Evolutionary conservation across 2,113 vertebrate species (phyloP).

Genomic region (Entomyzon cyanotis): DNA sequence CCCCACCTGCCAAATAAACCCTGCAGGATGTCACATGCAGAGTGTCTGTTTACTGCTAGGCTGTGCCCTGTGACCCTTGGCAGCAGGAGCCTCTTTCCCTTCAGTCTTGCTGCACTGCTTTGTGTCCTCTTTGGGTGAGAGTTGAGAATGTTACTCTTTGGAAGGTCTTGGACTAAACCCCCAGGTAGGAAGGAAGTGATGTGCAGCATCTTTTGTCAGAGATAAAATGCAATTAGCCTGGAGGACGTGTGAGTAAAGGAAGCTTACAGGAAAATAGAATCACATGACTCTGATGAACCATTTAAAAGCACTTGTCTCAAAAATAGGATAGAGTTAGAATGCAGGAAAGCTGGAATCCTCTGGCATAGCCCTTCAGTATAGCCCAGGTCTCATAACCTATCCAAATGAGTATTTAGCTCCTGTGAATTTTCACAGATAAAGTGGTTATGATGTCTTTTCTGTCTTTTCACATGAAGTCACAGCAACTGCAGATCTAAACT

Average conservation of each 20-base stretch:
- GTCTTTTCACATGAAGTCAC: neutral
- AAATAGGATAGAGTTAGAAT: neutral
- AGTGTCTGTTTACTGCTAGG: slow-evolving; percentile 46
- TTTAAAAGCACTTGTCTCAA: slow-evolving; percentile 33
- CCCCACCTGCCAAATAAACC: neutral
- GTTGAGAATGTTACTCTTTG: neutral
- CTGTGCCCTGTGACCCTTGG: slow-evolving; percentile 26
- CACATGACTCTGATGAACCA: neutral
- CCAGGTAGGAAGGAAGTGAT: slow-evolving; percentile 62
- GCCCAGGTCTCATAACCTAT: neutral
- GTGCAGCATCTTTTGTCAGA: slow-evolving; percentile 51
- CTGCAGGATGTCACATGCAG: neutral
- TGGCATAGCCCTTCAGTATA: neutral
- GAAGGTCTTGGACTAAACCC: slow-evolving; percentile 3
- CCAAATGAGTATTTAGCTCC: neutral
- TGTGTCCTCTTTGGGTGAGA: neutral
- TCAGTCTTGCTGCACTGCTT: neutral
- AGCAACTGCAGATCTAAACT: neutral
- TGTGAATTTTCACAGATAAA: neutral
- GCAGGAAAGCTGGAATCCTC: neutral
- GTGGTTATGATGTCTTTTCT: neutral
- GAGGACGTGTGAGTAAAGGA: slow-evolving; percentile 56
- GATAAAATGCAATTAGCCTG: slow-evolving; percentile 61
- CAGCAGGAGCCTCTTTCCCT: neutral
- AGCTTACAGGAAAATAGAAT: slow-evolving; percentile 42